Evolutionary conservation across 2,113 vertebrate genomes (phyloP), one percentile per base, ranked within the genome.

Genomic region (Illadopsis cleaveri): DNA sequence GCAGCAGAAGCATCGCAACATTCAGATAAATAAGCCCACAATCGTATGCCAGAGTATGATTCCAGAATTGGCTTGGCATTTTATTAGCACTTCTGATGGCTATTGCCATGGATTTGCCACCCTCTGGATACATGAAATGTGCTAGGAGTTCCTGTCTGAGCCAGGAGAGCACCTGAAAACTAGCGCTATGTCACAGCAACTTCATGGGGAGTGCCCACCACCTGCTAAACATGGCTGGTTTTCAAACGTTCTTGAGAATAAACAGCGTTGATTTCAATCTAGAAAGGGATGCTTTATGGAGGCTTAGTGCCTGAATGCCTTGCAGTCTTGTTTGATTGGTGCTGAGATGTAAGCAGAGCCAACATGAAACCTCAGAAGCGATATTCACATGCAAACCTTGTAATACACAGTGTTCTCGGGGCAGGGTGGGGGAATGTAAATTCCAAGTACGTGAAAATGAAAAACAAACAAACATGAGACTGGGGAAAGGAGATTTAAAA

Each of bases 211-310:
- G 50, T 56, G 44, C 62, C 78, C 58, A 56, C 85, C 70, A 69
- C 57, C 85, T 92, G 90, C 53, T 91, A 76, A 65, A 79, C 23
- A 17, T 65, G 82, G 69, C 82, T 72, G 50, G 6, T 35, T 94
- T 90, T 87, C 84, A 87, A 45, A 62, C 10, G 9, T 53, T 82
- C 61, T 88, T 65, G 70, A 80, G 85, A 91, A 82, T 21, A 48
- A 85, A 48, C 22, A 11, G 53, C 48, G 57, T 51, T 93, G 82
- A 77, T 94, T 84, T 93, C 40, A 90, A 51, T 85, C 84, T 60
- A 57, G 90, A 84, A 89, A 90, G 0, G 44, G 61, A 35, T 65
- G 53, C 44, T 89, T 93, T 61, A 68, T 15, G 35, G 81, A 92
- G 44, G 77, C 65, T 92, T 75, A 81, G 69, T 37, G 83, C 51